Conservation (phyloP, 2,113 vertebrate genomes). For the Lasiurus borealis region DNA sequence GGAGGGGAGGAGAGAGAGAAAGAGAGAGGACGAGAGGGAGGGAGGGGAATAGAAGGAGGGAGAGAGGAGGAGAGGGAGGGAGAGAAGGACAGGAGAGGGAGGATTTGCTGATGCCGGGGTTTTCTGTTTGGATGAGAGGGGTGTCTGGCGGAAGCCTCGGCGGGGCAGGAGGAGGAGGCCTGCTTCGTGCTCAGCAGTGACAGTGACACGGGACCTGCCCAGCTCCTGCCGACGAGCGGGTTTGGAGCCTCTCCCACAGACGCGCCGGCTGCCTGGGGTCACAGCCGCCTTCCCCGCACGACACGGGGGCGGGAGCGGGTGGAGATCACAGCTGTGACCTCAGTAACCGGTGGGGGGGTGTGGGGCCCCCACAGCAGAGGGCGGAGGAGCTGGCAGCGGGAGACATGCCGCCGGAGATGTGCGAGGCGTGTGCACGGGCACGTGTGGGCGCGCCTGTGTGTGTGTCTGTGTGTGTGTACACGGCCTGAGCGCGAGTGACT, state of each 20-base stretch:
- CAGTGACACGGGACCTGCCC: constrained; percentile 55
- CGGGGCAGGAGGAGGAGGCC: constrained; percentile 55
- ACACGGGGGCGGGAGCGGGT: constrained; percentile 57
- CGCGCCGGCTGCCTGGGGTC: constrained; percentile 40
- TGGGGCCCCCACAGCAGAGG: not conserved
- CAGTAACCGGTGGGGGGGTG: not conserved
- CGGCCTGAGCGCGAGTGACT: fast-evolving
- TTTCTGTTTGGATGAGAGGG: constrained; percentile 60
- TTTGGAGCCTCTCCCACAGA: constrained; percentile 65
- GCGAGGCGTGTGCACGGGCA: too few relatives aligned
- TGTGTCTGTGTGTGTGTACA: not conserved
- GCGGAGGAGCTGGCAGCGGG: fast-evolving
- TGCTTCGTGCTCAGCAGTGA: constrained; percentile 79
- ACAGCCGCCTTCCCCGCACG: constrained; percentile 61
- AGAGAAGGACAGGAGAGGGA: not conserved
- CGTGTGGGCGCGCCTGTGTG: fast-evolving
- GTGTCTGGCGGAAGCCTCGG: constrained; percentile 67
- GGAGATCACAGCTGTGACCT: constrained; percentile 25
- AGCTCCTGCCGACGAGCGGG: constrained; percentile 75
- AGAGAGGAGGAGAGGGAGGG: not conserved
- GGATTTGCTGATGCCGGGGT: constrained; percentile 69
- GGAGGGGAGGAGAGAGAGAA: too few relatives aligned
- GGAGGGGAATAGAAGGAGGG: too few relatives aligned
- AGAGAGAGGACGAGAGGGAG: too few relatives aligned
- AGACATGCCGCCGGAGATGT: not conserved